These are phyloP conservation scores for Chinchilla lanigera DNA, from an alignment of 2,113 vertebrate species.

Conservation along the genomic window DNA sequence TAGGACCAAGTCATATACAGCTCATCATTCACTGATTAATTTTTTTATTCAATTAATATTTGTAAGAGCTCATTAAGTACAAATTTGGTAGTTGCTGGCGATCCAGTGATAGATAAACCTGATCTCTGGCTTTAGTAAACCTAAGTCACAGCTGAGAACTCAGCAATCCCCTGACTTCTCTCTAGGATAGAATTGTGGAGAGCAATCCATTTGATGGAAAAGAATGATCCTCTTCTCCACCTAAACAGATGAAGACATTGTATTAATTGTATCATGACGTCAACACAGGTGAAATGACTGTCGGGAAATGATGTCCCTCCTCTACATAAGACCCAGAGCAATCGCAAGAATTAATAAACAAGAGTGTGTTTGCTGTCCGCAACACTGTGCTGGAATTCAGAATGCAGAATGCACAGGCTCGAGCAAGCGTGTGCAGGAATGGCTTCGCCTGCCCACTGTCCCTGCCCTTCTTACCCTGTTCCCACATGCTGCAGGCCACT, in stretches of 20 bases:
- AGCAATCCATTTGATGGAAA: neutral
- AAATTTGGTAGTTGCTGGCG: neutral
- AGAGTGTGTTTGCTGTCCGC: neutral
- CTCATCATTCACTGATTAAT: neutral
- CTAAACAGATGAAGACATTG: neutral
- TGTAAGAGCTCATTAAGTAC: neutral
- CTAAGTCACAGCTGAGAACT: neutral
- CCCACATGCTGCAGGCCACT: neutral
- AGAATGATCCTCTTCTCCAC: neutral
- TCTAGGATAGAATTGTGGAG: neutral
- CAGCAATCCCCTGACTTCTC: neutral
- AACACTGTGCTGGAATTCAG: neutral
- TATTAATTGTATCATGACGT: neutral
- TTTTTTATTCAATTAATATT: neutral
- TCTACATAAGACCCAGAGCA: neutral
- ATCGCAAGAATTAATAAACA: neutral
- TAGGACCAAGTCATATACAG: neutral
- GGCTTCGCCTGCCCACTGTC: neutral
- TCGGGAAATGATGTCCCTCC: neutral
- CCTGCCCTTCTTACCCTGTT: neutral
- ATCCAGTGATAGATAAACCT: accelerated
- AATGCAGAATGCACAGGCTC: neutral
- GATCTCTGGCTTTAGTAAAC: neutral
- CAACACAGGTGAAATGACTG: neutral
- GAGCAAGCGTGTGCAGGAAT: neutral